Evolutionary conservation across 2,888 invertebrate species (phyloP).

Genomic region (Torymus auratus): DNA sequence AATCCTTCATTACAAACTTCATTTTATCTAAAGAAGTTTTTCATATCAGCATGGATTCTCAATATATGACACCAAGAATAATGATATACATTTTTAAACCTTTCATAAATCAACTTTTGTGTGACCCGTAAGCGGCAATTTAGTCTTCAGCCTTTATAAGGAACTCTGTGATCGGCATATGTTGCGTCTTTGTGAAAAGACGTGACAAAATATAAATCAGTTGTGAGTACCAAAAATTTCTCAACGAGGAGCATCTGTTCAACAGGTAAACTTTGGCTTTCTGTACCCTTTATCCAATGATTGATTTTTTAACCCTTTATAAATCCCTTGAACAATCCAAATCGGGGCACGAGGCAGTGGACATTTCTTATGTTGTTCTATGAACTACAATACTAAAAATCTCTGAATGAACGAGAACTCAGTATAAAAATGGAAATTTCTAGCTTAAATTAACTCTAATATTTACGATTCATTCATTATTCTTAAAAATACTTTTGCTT

Average conservation of each 20-base stretch:
- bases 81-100: neutral
- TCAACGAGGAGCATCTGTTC: slow-evolving; percentile 46
- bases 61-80: slow-evolving; percentile 12
- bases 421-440: slow-evolving; percentile 39
- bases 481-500: neutral
- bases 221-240: slow-evolving; percentile 29
- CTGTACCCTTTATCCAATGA: slow-evolving; percentile 30
- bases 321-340: slow-evolving; percentile 27
- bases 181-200: slow-evolving; percentile 12
- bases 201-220: slow-evolving; percentile 15
- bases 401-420: slow-evolving; percentile 52
- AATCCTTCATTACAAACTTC: slow-evolving; percentile 4
- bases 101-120: slow-evolving; percentile 29
- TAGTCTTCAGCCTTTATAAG: slow-evolving; percentile 27
- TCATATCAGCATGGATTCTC: slow-evolving; percentile 27
- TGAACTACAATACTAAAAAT: slow-evolving; percentile 6
- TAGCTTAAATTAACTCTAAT: neutral
- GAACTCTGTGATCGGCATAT: neutral
- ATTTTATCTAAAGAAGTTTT: neutral
- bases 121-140: slow-evolving; percentile 31
- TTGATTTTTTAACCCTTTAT: neutral
- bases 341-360: slow-evolving; percentile 53
- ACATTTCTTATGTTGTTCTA: slow-evolving; percentile 38
- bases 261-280: slow-evolving; percentile 54
- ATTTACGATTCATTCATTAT: neutral